phyloP scores from a whole-genome alignment of 2,888 invertebrate genomes.

The Calephelis perditalis region DNA sequence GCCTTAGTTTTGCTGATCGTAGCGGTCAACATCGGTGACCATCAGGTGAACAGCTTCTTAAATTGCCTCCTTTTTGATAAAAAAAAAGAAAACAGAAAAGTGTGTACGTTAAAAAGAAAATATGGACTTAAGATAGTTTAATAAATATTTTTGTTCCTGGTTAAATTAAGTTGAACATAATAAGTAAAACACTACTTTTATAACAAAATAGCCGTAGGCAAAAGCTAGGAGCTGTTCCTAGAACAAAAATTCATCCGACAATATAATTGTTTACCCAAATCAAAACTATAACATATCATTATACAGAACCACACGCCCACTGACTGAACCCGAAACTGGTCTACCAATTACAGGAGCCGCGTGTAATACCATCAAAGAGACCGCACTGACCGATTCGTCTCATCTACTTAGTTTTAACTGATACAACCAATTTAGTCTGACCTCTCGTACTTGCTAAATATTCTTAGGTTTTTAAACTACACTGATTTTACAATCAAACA shows the following conservation, averaged over 20 bases:
- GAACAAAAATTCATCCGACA: background rate
- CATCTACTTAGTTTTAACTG: conserved; percentile 56
- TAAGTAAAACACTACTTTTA: background rate
- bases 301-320: conserved; percentile 18
- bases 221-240: conserved; percentile 6
- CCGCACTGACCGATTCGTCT: conserved; percentile 73
- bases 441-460: conserved; percentile 31
- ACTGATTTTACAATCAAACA: too few species aligned
- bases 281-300: conserved; percentile 13
- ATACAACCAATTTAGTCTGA: conserved; percentile 41
- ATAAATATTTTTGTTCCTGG: too few species aligned
- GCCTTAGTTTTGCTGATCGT: too few species aligned
- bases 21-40: too few species aligned
- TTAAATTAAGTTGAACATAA: too few species aligned
- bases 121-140: too few species aligned
- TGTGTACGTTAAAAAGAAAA: too few species aligned
- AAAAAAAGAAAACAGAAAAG: too few species aligned
- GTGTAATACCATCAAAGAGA: conserved; percentile 60
- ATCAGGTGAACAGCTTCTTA: too few species aligned
- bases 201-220: background rate
- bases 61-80: too few species aligned
- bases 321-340: conserved; percentile 41
- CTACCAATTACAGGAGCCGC: conserved; percentile 55
- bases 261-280: conserved; percentile 1
- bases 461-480: too few species aligned